A percentile compares a stretch with the other conserved stretches of the same genome.
Evolutionary conservation across 2,113 vertebrate genomes (phyloP).

Genomic region (Todiramphus chloris): DNA sequence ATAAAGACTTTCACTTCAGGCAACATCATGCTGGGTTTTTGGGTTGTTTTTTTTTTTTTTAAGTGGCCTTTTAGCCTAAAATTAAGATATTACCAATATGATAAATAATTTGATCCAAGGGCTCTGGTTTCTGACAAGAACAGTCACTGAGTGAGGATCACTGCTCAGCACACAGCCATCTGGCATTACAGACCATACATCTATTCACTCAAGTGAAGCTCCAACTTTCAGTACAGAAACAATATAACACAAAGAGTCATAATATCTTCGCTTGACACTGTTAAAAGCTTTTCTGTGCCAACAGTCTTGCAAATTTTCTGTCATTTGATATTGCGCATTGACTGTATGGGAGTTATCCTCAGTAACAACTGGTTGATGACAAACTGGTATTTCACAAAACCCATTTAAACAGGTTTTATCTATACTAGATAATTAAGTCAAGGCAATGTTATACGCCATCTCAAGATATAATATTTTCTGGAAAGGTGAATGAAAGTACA

Average conservation of each 20-base stretch:
- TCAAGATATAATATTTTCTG: background rate
- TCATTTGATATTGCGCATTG: background rate
- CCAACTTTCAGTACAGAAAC: background rate
- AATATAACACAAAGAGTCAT: background rate
- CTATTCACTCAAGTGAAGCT: background rate
- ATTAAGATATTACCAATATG: background rate
- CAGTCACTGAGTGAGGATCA: rapidly evolving
- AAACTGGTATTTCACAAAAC: background rate
- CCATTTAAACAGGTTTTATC: background rate
- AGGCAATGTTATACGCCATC: background rate
- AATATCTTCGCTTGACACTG: background rate
- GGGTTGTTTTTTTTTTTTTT: background rate
- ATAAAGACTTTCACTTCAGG: background rate
- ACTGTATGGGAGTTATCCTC: background rate
- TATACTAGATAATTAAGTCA: background rate
- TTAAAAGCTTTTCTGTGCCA: background rate
- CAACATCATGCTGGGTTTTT: background rate
- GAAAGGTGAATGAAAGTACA: background rate
- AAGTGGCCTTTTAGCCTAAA: background rate
- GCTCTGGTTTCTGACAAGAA: background rate
- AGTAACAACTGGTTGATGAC: background rate
- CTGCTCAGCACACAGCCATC: background rate
- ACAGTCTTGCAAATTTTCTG: background rate
- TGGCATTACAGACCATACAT: background rate
- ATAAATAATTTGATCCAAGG: background rate